These are phyloP conservation scores for Agriopis aurantiaria DNA, from an alignment of 2,888 invertebrate genomes.

Conservation along the genomic window DNA sequence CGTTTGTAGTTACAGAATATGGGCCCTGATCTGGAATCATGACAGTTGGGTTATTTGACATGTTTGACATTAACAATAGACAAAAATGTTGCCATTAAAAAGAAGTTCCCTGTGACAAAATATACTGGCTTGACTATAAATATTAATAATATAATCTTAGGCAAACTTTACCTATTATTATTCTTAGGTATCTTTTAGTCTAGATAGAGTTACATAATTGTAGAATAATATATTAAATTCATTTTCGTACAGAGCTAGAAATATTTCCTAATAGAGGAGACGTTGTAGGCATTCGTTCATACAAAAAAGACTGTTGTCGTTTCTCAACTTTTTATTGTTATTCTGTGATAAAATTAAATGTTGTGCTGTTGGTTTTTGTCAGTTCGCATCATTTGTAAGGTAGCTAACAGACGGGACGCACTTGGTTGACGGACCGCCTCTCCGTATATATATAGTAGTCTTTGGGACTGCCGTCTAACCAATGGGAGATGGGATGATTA, in stretches of 20 bases:
- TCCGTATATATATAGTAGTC: too few relatives aligned
- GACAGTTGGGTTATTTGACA: too few relatives aligned
- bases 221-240: slow-evolving; percentile 21
- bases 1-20: too few relatives aligned
- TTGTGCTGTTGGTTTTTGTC: slow-evolving; percentile 14
- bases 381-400: background rate
- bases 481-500: too few relatives aligned
- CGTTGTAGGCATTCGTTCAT: slow-evolving; percentile 30
- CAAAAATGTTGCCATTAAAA: too few relatives aligned
- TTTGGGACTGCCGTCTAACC: too few relatives aligned
- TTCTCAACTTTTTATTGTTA: slow-evolving; percentile 49
- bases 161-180: slow-evolving; percentile 1
- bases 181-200: slow-evolving; percentile 13
- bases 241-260: slow-evolving; percentile 27
- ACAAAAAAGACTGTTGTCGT: slow-evolving; percentile 43
- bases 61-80: too few relatives aligned
- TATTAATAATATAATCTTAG: slow-evolving; percentile 3
- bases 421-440: too few relatives aligned
- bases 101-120: too few relatives aligned
- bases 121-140: too few relatives aligned
- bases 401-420: too few relatives aligned
- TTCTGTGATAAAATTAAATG: slow-evolving; percentile 63
- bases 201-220: slow-evolving; percentile 22
- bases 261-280: slow-evolving; percentile 8
- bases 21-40: too few relatives aligned